These are phyloP conservation scores for Pluvialis apricaria DNA, from an alignment of 2,113 vertebrate genomes.

Conservation along the genomic window DNA sequence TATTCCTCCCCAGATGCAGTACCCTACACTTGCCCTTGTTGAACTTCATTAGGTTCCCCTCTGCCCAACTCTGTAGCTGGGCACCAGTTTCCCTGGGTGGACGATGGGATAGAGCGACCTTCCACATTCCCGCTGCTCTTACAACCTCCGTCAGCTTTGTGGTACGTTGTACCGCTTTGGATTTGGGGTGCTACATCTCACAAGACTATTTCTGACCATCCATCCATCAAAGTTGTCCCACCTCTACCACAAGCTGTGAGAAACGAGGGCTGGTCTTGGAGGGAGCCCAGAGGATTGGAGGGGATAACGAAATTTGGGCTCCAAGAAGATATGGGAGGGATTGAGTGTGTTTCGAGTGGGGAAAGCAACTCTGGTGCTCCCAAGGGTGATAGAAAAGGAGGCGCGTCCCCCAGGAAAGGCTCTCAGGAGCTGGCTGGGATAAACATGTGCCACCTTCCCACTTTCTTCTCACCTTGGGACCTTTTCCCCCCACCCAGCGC, in stretches of 20 bases:
- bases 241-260: not conserved
- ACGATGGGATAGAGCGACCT: fast-evolving
- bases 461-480: not conserved
- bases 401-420: no score
- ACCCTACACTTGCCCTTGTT: no score
- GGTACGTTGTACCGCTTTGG: fast-evolving
- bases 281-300: not conserved
- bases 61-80: no score
- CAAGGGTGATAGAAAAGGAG: fast-evolving
- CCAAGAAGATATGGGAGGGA: not conserved
- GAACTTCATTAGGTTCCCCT: no score
- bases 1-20: no score
- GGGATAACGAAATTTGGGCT: not conserved
- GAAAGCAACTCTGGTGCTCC: no score
- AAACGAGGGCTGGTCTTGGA: not conserved
- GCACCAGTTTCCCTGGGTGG: not conserved
- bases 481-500: fast-evolving
- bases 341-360: not conserved
- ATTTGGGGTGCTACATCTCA: not conserved
- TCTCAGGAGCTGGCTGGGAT: not conserved
- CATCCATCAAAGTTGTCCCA: not conserved
- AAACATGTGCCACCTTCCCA: not conserved
- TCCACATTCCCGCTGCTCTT: not conserved
- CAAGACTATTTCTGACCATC: not conserved
- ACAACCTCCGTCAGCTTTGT: not conserved